Evolutionary conservation across 2,888 invertebrate genomes (phyloP).

Genomic region (Gari tellinella): DNA sequence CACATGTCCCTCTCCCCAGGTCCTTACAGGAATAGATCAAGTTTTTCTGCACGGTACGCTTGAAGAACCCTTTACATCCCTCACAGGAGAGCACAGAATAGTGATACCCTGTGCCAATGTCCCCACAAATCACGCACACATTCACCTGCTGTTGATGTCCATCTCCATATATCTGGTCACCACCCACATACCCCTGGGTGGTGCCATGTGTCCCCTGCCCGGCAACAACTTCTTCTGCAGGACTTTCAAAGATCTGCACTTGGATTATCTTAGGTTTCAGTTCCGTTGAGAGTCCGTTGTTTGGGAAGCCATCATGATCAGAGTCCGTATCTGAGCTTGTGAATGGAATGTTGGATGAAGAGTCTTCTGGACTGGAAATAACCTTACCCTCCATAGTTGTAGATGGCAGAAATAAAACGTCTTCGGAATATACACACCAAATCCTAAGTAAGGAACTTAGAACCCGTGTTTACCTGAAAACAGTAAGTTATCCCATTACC

Average conservation of each 20-base stretch:
- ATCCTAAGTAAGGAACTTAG: no score
- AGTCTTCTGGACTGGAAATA: no score
- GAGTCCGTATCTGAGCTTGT: constrained; percentile 45
- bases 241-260: constrained; percentile 16
- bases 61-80: constrained; percentile 84
- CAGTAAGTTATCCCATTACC: no score
- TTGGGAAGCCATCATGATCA: constrained; percentile 34
- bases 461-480: no score
- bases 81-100: constrained; percentile 84
- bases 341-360: constrained; percentile 14
- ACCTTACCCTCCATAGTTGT: no score
- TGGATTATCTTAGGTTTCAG: background rate
- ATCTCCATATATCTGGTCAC: background rate
- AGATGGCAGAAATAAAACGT: no score
- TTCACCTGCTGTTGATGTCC: constrained; percentile 8
- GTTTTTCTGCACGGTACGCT: constrained; percentile 83
- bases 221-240: background rate
- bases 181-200: background rate
- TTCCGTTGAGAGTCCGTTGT: background rate
- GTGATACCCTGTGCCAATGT: constrained; percentile 83
- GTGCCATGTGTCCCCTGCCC: background rate
- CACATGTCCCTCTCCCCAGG: constrained; percentile 74
- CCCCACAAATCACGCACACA: constrained; percentile 81
- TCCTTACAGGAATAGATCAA: constrained; percentile 82
- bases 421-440: no score